Conservation (phyloP, 2,113 vertebrate species). For the Pteruthius melanotis region DNA sequence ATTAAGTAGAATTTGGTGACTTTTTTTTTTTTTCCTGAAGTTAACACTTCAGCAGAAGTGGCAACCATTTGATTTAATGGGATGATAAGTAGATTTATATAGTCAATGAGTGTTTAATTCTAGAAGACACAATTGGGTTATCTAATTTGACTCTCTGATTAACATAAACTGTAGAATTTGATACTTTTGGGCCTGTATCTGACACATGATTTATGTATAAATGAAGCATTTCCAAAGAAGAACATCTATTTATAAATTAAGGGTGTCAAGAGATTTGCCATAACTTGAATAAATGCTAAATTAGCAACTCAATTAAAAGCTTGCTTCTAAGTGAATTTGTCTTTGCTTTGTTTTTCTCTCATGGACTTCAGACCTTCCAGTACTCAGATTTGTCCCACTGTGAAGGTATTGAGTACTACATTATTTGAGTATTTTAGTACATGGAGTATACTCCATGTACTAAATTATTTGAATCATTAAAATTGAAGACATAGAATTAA, state of each 20-base stretch:
- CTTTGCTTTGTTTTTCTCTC: neutral
- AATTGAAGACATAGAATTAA: neutral
- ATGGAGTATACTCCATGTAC: neutral
- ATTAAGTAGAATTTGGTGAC: neutral
- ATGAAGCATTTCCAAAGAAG: neutral
- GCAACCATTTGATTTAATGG: neutral
- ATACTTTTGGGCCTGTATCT: neutral
- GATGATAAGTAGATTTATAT: neutral
- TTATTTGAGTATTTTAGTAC: no score
- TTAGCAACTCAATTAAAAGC: neutral
- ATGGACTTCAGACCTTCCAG: neutral
- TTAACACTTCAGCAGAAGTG: neutral
- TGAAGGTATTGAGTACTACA: neutral
- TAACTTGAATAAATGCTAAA: neutral
- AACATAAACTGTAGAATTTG: neutral
- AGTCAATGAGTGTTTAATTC: neutral
- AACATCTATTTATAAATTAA: neutral
- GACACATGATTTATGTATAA: neutral
- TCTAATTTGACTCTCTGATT: constrained; percentile 17
- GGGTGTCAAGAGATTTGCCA: neutral
- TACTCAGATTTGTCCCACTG: neutral
- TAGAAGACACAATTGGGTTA: constrained; percentile 11
- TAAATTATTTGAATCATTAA: neutral
- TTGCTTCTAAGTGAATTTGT: neutral
- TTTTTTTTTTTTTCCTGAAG: neutral